Conservation (phyloP, 2,888 invertebrate species). For the Sympetrum striolatum region DNA sequence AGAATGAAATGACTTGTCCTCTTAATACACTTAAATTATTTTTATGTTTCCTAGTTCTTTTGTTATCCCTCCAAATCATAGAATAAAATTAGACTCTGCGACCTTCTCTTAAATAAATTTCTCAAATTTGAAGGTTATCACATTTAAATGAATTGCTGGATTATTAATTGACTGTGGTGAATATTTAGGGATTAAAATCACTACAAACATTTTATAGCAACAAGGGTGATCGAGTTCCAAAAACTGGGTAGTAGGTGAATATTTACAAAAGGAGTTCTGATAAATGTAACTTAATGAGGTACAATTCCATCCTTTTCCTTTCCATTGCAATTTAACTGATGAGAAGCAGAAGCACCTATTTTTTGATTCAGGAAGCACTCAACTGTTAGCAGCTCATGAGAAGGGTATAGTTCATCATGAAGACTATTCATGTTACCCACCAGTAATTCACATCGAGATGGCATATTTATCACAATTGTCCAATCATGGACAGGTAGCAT, state of each 20-base stretch:
- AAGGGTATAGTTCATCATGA: slow-evolving; percentile 29
- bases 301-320: slow-evolving; percentile 29
- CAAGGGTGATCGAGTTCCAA: neutral
- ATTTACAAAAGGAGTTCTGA: slow-evolving; percentile 33
- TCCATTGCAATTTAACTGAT: slow-evolving; percentile 7
- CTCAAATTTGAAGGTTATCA: neutral
- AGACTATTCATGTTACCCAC: slow-evolving; percentile 18
- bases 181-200: neutral
- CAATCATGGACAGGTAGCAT: slow-evolving; percentile 26
- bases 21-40: neutral
- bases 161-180: slow-evolving; percentile 1
- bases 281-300: slow-evolving; percentile 43
- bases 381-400: slow-evolving; percentile 37
- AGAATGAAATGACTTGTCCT: neutral
- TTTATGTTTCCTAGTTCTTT: neutral
- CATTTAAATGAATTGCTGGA: neutral
- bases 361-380: slow-evolving; percentile 18
- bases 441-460: slow-evolving; percentile 27
- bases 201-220: slow-evolving; percentile 28
- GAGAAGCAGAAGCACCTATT: slow-evolving; percentile 12
- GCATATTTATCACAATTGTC: slow-evolving; percentile 31
- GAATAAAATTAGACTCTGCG: neutral
- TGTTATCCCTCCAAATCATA: neutral
- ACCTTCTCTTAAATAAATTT: neutral
- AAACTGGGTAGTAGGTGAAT: neutral